phyloP scores from a whole-genome alignment of 2,797 vertebrate species.

The Diplodus puntazzo region DNA sequence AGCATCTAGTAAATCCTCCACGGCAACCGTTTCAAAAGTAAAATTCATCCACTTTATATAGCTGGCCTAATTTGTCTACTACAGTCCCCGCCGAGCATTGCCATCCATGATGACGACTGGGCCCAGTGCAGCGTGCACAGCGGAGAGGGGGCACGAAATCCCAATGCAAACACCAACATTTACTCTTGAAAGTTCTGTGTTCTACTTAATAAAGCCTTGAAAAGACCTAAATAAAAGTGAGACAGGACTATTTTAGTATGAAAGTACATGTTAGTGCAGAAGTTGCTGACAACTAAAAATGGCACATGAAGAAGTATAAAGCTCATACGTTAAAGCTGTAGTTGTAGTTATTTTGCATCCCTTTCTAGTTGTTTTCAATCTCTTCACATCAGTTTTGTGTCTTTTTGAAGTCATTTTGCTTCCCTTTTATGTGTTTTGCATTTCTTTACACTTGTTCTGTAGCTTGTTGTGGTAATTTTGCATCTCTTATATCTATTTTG shows the following conservation, averaged over 20 bases:
- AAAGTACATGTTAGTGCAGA: not conserved
- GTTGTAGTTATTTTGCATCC: not conserved
- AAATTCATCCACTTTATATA: slow-evolving; percentile 79
- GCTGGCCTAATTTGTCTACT: slow-evolving; percentile 78
- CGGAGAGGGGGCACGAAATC: slow-evolving; percentile 34
- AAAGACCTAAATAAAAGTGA: slow-evolving; percentile 46
- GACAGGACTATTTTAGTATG: slow-evolving; percentile 8
- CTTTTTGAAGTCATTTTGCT: too few species aligned
- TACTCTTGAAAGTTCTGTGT: slow-evolving; percentile 56
- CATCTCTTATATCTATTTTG: too few species aligned
- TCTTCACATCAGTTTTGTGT: not conserved
- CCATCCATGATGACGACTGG: slow-evolving; percentile 59
- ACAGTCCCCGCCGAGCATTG: slow-evolving; percentile 64
- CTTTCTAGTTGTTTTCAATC: not conserved
- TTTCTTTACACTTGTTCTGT: too few species aligned
- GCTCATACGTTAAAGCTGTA: not conserved
- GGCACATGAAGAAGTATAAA: not conserved
- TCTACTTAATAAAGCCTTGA: slow-evolving; percentile 53
- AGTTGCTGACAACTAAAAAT: not conserved
- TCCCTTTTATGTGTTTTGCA: too few species aligned
- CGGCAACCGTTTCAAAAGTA: slow-evolving; percentile 75
- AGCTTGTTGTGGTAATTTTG: too few species aligned
- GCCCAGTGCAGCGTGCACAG: slow-evolving; percentile 38
- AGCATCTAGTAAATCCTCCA: slow-evolving; percentile 66
- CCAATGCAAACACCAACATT: slow-evolving; percentile 55